Evolutionary conservation across 2,113 vertebrate genomes (phyloP).

Genomic region (Zosterops japonicus): DNA sequence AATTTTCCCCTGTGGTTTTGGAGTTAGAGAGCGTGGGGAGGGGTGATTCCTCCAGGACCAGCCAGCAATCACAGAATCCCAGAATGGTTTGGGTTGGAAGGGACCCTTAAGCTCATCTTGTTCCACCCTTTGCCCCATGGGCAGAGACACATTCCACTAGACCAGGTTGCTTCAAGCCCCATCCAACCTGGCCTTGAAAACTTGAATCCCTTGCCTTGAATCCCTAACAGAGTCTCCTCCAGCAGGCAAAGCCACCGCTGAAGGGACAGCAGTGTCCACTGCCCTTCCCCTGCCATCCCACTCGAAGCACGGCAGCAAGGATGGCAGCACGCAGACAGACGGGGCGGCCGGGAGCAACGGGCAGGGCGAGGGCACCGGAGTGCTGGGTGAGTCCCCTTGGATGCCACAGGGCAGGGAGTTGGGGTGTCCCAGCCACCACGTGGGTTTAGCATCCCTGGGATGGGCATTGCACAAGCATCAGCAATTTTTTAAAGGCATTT

Average conservation of each 20-base stretch:
- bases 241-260: constrained; percentile 75
- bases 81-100: not conserved
- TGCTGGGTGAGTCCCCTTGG: constrained; percentile 51
- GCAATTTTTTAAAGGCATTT: not conserved
- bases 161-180: not conserved
- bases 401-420: fast-evolving
- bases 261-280: constrained; percentile 50
- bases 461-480: fast-evolving
- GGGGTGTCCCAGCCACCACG: fast-evolving
- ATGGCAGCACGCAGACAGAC: constrained; percentile 87
- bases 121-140: not conserved
- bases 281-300: constrained; percentile 43
- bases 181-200: not conserved
- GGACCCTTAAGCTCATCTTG: not conserved
- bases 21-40: not conserved
- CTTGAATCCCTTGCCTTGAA: not conserved
- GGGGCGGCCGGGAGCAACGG: not conserved
- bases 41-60: not conserved
- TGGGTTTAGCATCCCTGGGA: not conserved
- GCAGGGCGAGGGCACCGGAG: not conserved
- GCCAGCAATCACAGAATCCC: not conserved
- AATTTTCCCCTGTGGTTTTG: not conserved
- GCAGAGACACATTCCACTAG: not conserved
- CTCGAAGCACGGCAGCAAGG: constrained; percentile 75
- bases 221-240: not conserved